Evolutionary conservation across 2,113 vertebrate species (phyloP), one percentile per base, ranked within the genome.

Genomic region (Capra hircus): DNA sequence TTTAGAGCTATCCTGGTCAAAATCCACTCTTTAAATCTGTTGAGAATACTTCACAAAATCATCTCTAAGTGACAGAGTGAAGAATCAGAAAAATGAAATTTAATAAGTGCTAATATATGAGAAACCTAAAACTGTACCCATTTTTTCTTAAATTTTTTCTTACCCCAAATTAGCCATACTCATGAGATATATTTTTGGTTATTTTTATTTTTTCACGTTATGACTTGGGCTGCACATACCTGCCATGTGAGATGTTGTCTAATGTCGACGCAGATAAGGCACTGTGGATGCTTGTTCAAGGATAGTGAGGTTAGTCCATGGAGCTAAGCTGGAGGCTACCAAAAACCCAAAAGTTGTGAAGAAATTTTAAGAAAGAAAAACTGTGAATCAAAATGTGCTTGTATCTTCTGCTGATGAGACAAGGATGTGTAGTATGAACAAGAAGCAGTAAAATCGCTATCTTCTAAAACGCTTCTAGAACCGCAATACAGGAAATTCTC

Each of bases 401-500:
- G 62, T 71, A 43, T 87, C 55, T n/a, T 45, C 90, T 90, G 48
- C 43, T 59, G 71, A 50, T 52, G 33, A 67, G 43, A 45, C 19
- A n/a, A 1, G 0, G 15, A 77, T 7, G 48, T 8, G 14, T 16
- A 30, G 13, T 30, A 10, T 7, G 53, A 90, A 80, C 40, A 88
- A 85, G n/a, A 84, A 85, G 15, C 33, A 62, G 64, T 43, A 78
- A 91, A 91, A 64, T 88, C 55, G 9, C 53, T 85, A 53, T 60
- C 59, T 83, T 96, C 52, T 90, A 30, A 86, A 36, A 25, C 83
- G 86, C 78, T 92, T 78, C 28, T 15, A 83, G 80, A 91, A 93
- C 85, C 86, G 92, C 88, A 93, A 53, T 6, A 97, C 89, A 97
- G 97, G 97, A 98, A 98, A 91, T 93, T 48, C 53, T 67, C 95